Percentiles rank a stretch among this genome's conserved stretches.
These are phyloP conservation scores for Brachypteracias leptosomus DNA, from an alignment of 2,113 vertebrate genomes.

Conservation along the genomic window DNA sequence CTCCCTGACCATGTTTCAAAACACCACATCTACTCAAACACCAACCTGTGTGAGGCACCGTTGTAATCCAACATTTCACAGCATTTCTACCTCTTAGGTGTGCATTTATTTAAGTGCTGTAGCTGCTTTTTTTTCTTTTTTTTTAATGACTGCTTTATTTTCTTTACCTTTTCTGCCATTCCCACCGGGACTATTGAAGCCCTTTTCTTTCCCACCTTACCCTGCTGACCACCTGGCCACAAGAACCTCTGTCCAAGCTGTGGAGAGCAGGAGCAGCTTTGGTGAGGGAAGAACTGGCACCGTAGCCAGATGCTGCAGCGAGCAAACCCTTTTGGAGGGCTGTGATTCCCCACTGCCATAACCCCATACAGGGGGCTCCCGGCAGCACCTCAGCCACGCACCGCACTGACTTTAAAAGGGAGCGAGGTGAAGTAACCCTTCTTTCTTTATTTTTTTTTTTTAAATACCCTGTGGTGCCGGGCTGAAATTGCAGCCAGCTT, in stretches of 20 bases:
- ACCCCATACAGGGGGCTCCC: constrained; percentile 50
- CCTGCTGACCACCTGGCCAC: constrained; percentile 39
- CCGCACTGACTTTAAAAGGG: constrained; percentile 68
- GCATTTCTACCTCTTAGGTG: neutral
- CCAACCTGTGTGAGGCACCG: neutral
- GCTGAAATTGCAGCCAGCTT: constrained; percentile 69
- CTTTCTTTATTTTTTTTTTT: constrained; percentile 11
- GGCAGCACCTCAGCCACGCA: constrained; percentile 28
- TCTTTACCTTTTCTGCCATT: neutral
- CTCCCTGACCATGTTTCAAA: too few relatives aligned
- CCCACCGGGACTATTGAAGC: neutral
- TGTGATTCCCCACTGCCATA: neutral
- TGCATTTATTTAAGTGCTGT: neutral
- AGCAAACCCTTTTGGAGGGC: neutral
- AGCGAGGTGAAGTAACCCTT: constrained; percentile 71
- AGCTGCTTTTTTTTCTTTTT: neutral
- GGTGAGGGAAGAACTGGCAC: neutral
- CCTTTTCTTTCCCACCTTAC: constrained; percentile 17
- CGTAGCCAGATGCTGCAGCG: neutral
- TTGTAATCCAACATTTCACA: neutral
- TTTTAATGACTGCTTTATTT: neutral
- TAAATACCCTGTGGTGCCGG: constrained; percentile 70
- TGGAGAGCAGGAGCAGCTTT: neutral
- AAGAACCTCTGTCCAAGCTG: neutral
- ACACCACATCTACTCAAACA: too few relatives aligned